These are phyloP conservation scores for Lepilemur ruficaudatus DNA, from an alignment of 2,797 vertebrate genomes.

Conservation along the genomic window DNA sequence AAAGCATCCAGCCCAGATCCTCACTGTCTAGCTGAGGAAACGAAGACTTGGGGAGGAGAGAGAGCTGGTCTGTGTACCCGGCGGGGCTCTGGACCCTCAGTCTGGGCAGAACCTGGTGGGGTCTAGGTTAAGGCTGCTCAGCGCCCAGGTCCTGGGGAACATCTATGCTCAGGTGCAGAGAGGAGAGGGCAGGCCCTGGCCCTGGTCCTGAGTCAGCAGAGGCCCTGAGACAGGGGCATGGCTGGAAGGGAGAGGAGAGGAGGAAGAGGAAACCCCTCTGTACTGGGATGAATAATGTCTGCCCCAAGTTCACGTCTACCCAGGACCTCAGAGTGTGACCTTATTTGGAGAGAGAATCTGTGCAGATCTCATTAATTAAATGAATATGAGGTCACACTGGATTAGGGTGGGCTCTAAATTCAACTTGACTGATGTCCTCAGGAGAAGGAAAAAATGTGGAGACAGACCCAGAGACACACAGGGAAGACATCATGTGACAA, in stretches of 20 bases:
- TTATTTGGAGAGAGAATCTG: background rate
- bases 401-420: background rate
- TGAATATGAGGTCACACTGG: background rate
- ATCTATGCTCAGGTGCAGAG: background rate
- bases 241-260: background rate
- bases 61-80: accelerated
- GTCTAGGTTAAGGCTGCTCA: background rate
- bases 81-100: accelerated
- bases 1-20: background rate
- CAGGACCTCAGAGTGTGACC: background rate
- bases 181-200: background rate
- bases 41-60: accelerated
- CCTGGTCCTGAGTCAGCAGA: background rate
- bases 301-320: background rate
- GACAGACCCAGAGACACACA: background rate
- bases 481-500: accelerated
- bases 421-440: background rate
- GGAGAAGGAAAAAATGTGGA: background rate
- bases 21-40: background rate
- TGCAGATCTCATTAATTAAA: background rate
- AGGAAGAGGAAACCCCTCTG: background rate
- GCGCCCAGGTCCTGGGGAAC: background rate
- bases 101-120: background rate
- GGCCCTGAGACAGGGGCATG: no score
- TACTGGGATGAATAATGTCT: background rate